These are phyloP conservation scores for Pangasianodon gigas DNA, from an alignment of 2,113 vertebrate species.

Conservation along the genomic window DNA sequence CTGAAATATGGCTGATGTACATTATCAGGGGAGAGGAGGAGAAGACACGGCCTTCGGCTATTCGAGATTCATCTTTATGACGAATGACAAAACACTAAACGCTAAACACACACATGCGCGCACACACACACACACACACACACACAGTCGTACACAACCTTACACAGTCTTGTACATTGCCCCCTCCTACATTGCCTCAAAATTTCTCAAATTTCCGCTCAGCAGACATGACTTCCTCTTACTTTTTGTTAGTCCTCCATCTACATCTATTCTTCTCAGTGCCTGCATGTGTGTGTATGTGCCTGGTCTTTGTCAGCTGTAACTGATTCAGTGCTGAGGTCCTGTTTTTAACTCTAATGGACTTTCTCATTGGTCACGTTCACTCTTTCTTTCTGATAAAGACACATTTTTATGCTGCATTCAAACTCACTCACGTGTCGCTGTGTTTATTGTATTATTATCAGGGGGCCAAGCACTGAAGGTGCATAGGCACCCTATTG, in stretches of 20 bases:
- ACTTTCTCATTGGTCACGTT: neutral
- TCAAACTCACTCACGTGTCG: neutral
- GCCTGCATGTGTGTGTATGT: neutral
- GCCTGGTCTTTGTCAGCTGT: constrained; percentile 47
- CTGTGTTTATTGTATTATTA: neutral
- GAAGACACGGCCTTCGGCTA: constrained; percentile 40
- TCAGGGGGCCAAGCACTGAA: no score
- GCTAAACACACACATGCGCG: constrained; percentile 54
- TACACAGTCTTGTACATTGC: constrained; percentile 49
- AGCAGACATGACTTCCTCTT: neutral
- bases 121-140: constrained; percentile 29
- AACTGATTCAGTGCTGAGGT: neutral
- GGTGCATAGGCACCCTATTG: no score
- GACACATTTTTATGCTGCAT: neutral
- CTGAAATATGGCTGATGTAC: constrained; percentile 38
- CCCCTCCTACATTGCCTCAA: neutral
- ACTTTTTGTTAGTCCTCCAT: neutral
- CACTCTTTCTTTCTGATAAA: neutral
- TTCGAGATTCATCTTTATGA: constrained; percentile 56
- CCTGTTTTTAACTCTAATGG: neutral
- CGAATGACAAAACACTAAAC: constrained; percentile 63
- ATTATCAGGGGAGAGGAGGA: constrained; percentile 37
- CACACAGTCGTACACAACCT: constrained; percentile 10
- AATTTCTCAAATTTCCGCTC: neutral
- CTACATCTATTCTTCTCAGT: neutral